Percentiles rank a stretch among this genome's conserved stretches.
Conservation (phyloP, 2,888 invertebrate species). For the Brenthis ino region DNA sequence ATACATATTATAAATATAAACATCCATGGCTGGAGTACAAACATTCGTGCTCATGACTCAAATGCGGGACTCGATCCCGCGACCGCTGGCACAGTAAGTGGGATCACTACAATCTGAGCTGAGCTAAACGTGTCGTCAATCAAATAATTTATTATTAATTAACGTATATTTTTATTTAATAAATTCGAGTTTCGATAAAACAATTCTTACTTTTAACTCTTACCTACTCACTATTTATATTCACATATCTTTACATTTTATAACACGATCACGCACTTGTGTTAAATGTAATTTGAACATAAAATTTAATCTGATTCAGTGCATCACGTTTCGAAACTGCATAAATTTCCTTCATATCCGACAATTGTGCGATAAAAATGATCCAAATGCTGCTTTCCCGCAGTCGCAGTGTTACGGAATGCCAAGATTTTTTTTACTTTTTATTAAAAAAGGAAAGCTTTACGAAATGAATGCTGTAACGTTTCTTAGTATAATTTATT, state of each 20-base stretch:
- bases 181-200: too few species aligned
- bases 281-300: not conserved
- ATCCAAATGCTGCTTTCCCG: slow-evolving; percentile 24
- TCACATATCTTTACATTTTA: not conserved
- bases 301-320: slow-evolving; percentile 6
- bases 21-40: too few species aligned
- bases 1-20: too few species aligned
- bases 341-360: slow-evolving; percentile 25
- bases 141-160: too few species aligned
- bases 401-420: slow-evolving; percentile 11
- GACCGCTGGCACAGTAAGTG: too few species aligned
- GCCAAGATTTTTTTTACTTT: slow-evolving; percentile 17
- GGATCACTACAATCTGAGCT: too few species aligned
- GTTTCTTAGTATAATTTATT: slow-evolving; percentile 16
- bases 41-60: too few species aligned
- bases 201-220: too few species aligned
- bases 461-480: slow-evolving; percentile 7
- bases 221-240: too few species aligned
- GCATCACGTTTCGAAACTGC: slow-evolving; percentile 11
- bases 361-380: slow-evolving; percentile 20
- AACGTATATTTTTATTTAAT: too few species aligned
- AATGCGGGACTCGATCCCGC: too few species aligned
- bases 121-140: too few species aligned
- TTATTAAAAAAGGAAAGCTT: slow-evolving; percentile 23
- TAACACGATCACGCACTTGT: not conserved